These are phyloP conservation scores for Dastarcus helophoroides DNA, from an alignment of 2,888 invertebrate genomes.

Conservation along the genomic window DNA sequence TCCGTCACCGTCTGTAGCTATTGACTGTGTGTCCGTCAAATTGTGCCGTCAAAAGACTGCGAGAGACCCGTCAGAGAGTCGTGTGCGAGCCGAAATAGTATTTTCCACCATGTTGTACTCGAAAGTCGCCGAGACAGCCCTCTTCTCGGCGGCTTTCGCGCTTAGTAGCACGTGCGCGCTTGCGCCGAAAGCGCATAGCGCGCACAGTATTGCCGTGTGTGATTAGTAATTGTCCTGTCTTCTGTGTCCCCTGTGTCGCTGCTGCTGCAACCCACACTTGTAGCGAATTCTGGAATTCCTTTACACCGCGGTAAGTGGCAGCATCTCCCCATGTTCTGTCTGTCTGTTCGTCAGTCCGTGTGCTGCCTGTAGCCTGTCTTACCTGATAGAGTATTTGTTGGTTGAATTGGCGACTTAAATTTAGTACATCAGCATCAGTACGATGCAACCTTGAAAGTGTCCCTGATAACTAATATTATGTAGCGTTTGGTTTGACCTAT, in stretches of 20 bases:
- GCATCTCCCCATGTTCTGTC: constrained; percentile 37
- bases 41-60: constrained; percentile 34
- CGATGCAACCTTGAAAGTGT: no score
- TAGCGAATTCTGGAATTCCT: constrained; percentile 98
- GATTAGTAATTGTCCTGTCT: constrained; percentile 42
- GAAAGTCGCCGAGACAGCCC: constrained; percentile 15
- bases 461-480: no score
- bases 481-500: no score
- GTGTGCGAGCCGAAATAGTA: constrained; percentile 12
- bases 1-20: constrained; percentile 41
- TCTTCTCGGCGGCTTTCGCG: constrained; percentile 12
- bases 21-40: constrained; percentile 33
- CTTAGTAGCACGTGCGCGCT: constrained; percentile 30
- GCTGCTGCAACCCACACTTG: constrained; percentile 45
- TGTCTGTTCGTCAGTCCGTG: constrained; percentile 36
- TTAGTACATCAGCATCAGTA: no score
- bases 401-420: no score
- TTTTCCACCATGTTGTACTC: neutral
- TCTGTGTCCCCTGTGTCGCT: constrained; percentile 63
- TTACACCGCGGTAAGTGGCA: constrained; percentile 95
- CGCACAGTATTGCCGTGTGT: constrained; percentile 35
- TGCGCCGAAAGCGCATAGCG: constrained; percentile 11
- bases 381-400: no score
- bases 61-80: constrained; percentile 16
- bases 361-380: constrained; percentile 36